Evolutionary conservation across 1,140 invertebrate genomes (phyloP).

Genomic region (Pseudomyrmex cubaensis): DNA sequence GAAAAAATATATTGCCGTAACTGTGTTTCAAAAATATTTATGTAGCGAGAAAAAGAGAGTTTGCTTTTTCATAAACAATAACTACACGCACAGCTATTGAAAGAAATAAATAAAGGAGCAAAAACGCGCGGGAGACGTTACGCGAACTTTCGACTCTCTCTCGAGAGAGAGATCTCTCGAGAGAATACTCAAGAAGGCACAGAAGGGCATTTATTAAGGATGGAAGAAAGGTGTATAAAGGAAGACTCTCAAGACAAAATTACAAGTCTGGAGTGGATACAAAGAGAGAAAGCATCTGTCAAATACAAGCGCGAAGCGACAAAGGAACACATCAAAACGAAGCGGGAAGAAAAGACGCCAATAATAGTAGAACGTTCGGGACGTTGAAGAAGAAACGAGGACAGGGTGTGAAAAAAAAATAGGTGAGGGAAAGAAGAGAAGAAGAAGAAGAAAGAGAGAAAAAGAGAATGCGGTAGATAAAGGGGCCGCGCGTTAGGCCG

Average conservation of each 20-base stretch:
- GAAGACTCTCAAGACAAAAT: slow-evolving; percentile 44
- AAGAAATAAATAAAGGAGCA: not conserved
- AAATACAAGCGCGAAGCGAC: slow-evolving; percentile 29
- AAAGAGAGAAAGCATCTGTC: slow-evolving; percentile 52
- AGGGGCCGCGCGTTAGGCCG: slow-evolving; percentile 54
- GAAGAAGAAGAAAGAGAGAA: slow-evolving; percentile 12
- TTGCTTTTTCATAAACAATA: not conserved
- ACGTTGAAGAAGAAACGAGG: slow-evolving; percentile 24
- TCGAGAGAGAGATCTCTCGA: not conserved
- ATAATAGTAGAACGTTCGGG: slow-evolving; percentile 31
- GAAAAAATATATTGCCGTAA: not conserved
- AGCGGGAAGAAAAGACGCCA: slow-evolving; percentile 31
- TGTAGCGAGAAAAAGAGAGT: not conserved
- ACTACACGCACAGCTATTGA: not conserved
- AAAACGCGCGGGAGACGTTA: not conserved
- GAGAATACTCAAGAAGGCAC: not conserved
- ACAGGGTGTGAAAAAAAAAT: slow-evolving; percentile 52
- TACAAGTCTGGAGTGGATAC: slow-evolving; percentile 30
- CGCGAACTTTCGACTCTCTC: too few species aligned
- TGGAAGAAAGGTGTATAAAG: slow-evolving; percentile 22
- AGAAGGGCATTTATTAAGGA: slow-evolving; percentile 21
- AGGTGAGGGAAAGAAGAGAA: not conserved
- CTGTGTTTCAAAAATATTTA: not conserved
- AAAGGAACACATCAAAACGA: slow-evolving; percentile 20
- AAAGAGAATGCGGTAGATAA: slow-evolving; percentile 43